Percentiles rank a stretch among this genome's conserved stretches.
Conservation (phyloP, 2,888 invertebrate species). For the Mythimna pallens region DNA sequence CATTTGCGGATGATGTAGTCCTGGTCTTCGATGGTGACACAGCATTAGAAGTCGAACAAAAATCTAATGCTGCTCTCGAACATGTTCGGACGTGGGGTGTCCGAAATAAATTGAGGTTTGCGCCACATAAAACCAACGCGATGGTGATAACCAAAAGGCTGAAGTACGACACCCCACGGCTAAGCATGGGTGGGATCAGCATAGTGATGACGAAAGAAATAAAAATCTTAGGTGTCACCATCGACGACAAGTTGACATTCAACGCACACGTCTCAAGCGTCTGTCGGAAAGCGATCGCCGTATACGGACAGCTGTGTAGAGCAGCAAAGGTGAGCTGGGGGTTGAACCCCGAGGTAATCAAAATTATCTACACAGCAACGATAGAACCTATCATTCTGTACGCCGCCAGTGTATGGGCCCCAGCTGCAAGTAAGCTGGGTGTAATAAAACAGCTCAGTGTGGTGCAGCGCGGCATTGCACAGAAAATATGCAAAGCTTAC, state of each 20-base stretch:
- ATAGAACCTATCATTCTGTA: slow-evolving; percentile 12
- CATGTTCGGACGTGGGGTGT: no score
- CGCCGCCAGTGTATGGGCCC: slow-evolving; percentile 44
- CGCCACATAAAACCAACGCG: no score
- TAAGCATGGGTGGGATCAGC: background rate
- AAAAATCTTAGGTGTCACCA: background rate
- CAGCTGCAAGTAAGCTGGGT: slow-evolving; percentile 10
- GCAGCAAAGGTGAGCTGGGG: background rate
- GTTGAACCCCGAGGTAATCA: background rate
- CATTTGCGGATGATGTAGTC: background rate
- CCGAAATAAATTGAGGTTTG: no score
- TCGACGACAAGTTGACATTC: no score
- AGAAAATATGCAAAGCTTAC: slow-evolving; percentile 42
- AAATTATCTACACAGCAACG: no score
- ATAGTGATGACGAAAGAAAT: background rate
- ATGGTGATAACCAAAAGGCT: background rate
- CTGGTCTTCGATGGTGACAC: slow-evolving; percentile 14
- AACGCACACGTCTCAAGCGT: background rate
- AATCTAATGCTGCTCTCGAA: no score
- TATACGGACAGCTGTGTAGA: background rate
- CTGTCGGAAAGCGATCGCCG: background rate
- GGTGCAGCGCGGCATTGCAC: slow-evolving; percentile 36
- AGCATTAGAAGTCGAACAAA: background rate
- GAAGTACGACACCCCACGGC: background rate
- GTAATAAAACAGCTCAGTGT: slow-evolving; percentile 8